Conservation (phyloP, 2,888 invertebrate species). For the Habrosyne pyritoides region DNA sequence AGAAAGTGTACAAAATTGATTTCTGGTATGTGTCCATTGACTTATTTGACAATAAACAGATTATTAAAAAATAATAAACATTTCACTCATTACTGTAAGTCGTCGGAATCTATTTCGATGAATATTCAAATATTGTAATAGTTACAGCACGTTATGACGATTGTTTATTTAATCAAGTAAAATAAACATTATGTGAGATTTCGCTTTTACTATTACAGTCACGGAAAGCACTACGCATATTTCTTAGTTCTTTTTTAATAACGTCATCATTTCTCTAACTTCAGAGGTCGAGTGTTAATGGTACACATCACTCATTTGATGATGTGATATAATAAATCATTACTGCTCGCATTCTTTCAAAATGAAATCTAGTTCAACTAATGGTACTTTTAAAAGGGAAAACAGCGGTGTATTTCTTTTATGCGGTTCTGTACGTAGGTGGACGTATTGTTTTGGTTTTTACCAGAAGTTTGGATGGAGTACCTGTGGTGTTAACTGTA, state of each 20-base stretch:
- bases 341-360: constrained; percentile 23
- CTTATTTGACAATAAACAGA: constrained; percentile 16
- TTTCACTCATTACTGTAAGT: constrained; percentile 14
- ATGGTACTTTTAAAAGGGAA: constrained; percentile 3
- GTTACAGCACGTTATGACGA: neutral
- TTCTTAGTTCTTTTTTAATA: constrained; percentile 44
- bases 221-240: constrained; percentile 7
- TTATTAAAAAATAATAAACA: constrained; percentile 13
- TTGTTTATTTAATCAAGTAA: neutral
- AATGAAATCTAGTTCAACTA: constrained; percentile 20
- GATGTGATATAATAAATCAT: constrained; percentile 26
- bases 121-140: constrained; percentile 9
- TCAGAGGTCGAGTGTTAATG: constrained; percentile 34
- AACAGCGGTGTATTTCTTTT: neutral
- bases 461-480: neutral
- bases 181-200: neutral
- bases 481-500: no score
- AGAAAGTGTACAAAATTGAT: constrained; percentile 74
- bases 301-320: constrained; percentile 39
- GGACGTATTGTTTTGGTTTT: neutral
- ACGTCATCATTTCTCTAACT: constrained; percentile 26
- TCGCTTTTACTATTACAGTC: constrained; percentile 7
- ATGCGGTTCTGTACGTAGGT: neutral
- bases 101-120: constrained; percentile 13
- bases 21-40: constrained; percentile 45